Evolutionary conservation across 1,140 invertebrate genomes (phyloP).

Genomic region (Drosophila pectinifera): DNA sequence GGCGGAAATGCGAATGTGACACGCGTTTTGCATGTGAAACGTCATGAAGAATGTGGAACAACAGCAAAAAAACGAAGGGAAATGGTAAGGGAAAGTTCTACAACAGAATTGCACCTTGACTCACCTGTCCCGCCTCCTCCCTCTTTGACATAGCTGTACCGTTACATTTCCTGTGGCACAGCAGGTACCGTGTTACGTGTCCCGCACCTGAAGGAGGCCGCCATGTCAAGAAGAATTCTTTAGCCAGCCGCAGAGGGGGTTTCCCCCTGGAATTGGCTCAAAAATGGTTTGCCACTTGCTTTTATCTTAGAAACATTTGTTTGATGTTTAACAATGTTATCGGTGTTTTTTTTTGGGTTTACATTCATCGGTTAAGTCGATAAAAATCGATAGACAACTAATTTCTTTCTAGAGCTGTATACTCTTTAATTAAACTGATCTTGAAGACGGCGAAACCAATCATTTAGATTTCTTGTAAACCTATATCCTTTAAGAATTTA

Average conservation of each 20-base stretch:
- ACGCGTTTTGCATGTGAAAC: slow-evolving; percentile 84
- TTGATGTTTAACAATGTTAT: not conserved
- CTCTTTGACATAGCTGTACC: slow-evolving; percentile 6
- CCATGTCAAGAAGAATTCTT: slow-evolving; percentile 17
- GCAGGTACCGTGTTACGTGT: slow-evolving; percentile 25
- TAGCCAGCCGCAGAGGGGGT: not conserved
- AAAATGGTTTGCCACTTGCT: not conserved
- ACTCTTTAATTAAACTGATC: too few relatives aligned
- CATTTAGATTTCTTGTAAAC: not conserved
- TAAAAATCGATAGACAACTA: not conserved
- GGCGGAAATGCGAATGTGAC: slow-evolving; percentile 82
- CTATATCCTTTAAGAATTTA: not conserved
- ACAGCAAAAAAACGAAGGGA: slow-evolving; percentile 6
- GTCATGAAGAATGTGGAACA: slow-evolving; percentile 69
- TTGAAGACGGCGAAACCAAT: not conserved
- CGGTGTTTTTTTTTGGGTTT: not conserved
- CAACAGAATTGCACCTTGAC: slow-evolving; percentile 13
- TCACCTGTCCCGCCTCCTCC: not conserved
- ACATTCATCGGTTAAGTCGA: not conserved
- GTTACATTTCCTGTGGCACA: slow-evolving; percentile 44
- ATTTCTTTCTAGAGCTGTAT: not conserved
- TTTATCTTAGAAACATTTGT: not conserved
- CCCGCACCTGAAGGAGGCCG: slow-evolving; percentile 23
- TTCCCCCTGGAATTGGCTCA: not conserved
- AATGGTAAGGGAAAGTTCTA: slow-evolving; percentile 29